Percentiles rank a stretch among this genome's conserved stretches.
Conservation (phyloP, 2,113 vertebrate genomes). For the Mungos mungo region DNA sequence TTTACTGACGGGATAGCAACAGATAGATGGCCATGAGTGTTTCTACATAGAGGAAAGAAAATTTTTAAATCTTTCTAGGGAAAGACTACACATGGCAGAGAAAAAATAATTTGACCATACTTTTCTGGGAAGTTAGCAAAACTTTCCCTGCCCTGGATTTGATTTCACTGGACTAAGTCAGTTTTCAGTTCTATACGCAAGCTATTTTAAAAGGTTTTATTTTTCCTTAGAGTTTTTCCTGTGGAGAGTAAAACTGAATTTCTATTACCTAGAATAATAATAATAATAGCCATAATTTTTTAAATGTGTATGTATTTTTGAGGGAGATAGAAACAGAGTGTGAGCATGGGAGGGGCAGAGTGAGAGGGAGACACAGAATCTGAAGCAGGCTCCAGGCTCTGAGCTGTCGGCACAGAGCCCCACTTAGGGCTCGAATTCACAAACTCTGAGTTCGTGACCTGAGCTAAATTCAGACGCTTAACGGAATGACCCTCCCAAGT, state of each 20-base stretch:
- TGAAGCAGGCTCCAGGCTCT: no score
- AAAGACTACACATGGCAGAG: background rate
- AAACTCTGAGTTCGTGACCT: no score
- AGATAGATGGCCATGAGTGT: background rate
- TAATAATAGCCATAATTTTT: background rate
- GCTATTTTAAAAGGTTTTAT: background rate
- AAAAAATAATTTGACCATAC: background rate
- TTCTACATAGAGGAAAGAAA: background rate
- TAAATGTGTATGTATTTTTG: no score
- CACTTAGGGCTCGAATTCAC: no score
- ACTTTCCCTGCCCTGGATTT: background rate
- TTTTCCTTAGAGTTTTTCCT: background rate
- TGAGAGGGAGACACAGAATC: no score
- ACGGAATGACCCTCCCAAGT: no score
- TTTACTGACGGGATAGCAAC: background rate
- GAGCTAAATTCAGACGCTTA: no score
- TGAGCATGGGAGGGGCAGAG: no score
- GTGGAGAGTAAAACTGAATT: background rate
- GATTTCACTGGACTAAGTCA: background rate
- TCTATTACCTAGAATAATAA: background rate
- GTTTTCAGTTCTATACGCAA: constrained; percentile 27
- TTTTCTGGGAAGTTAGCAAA: background rate
- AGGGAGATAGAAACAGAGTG: no score
- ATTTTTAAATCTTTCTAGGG: background rate
- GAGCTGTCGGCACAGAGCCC: no score